These are phyloP conservation scores for Uloborus diversus DNA, from an alignment of 1,140 invertebrate species.

Conservation along the genomic window DNA sequence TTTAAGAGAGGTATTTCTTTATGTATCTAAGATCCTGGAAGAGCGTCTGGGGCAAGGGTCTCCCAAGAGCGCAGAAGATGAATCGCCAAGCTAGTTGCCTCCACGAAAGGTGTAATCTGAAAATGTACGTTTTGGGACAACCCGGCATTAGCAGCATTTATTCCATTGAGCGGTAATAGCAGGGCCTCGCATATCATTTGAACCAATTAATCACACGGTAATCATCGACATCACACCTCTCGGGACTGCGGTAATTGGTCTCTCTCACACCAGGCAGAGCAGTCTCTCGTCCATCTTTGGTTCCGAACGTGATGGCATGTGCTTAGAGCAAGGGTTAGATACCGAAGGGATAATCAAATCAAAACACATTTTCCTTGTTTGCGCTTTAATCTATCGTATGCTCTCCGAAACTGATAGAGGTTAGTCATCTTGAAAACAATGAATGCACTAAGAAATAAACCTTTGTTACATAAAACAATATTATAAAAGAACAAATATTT, in stretches of 20 bases:
- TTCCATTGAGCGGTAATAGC: constrained; percentile 1
- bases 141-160: constrained; percentile 2
- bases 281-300: not conserved
- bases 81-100: not conserved
- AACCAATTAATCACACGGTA: constrained; percentile 21
- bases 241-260: constrained; percentile 1
- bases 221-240: constrained; percentile 14
- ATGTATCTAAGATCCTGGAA: too few species aligned
- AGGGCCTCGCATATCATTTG: constrained; percentile 15
- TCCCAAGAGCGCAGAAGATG: too few species aligned
- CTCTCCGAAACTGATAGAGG: too few species aligned
- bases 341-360: not conserved
- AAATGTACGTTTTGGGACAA: constrained; percentile 4
- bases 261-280: not conserved
- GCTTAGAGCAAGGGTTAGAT: not conserved
- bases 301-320: not conserved
- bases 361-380: too few species aligned
- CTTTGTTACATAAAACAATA: too few species aligned
- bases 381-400: too few species aligned
- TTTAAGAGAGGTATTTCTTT: not conserved
- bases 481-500: too few species aligned
- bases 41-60: too few species aligned
- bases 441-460: too few species aligned
- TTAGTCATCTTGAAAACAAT: too few species aligned
- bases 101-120: constrained; percentile 1